Conservation (phyloP, 2,888 invertebrate genomes). For the Tenthredo distinguenda region DNA sequence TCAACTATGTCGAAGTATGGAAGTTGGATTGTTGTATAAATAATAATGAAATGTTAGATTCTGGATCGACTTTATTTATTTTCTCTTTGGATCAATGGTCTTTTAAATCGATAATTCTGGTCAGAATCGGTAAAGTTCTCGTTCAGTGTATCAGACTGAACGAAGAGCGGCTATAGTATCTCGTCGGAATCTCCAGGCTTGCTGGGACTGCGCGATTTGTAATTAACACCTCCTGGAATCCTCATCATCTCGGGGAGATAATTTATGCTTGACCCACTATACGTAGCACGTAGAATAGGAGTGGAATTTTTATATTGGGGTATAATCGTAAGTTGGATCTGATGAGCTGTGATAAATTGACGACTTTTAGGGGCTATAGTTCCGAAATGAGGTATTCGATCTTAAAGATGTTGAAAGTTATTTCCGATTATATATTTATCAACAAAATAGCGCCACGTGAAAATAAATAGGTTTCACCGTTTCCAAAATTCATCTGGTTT, state of each 20-base stretch:
- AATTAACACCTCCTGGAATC: slow-evolving; percentile 4
- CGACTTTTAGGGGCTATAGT: not conserved
- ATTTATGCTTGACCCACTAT: not conserved
- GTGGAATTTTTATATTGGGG: not conserved
- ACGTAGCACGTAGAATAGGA: not conserved
- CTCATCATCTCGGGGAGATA: not conserved
- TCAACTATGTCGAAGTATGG: too few relatives aligned
- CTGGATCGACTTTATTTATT: not conserved
- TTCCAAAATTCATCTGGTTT: not conserved
- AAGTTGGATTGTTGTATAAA: not conserved
- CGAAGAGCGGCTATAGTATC: not conserved
- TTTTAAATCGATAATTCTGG: not conserved
- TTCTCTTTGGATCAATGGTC: not conserved
- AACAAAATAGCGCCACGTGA: not conserved
- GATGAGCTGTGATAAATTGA: not conserved
- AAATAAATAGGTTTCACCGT: not conserved
- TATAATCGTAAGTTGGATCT: not conserved
- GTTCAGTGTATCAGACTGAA: not conserved
- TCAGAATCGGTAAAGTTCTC: not conserved
- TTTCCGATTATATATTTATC: not conserved
- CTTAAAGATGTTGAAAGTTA: not conserved
- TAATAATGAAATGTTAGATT: not conserved
- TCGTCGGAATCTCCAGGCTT: slow-evolving; percentile 3
- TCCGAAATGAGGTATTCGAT: not conserved
- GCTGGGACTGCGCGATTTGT: not conserved